Evolutionary conservation across 2,113 vertebrate species (phyloP).

Genomic region (Myiozetetes cayanensis): DNA sequence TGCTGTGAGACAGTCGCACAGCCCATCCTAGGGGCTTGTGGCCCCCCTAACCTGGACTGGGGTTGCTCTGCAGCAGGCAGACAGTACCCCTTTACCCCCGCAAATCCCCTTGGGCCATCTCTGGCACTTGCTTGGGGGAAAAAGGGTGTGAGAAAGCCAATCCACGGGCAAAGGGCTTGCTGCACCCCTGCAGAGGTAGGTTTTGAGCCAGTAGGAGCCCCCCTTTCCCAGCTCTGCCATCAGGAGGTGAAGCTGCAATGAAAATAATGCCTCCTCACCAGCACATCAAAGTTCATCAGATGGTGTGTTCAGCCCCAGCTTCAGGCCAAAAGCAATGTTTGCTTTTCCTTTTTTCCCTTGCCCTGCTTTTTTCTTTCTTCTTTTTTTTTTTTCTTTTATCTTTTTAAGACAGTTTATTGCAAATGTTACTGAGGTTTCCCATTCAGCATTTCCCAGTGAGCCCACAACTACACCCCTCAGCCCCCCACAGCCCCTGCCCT

Average conservation of each 20-base stretch:
- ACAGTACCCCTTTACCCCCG: neutral
- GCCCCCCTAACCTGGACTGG: neutral
- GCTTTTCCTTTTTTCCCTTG: neutral
- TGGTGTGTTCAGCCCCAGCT: neutral
- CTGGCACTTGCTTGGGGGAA: neutral
- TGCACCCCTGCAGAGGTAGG: neutral
- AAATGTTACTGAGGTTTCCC: neutral
- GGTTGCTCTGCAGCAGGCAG: neutral
- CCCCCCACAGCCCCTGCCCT: neutral
- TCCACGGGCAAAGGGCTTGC: fast-evolving
- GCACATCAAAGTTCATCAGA: slow-evolving; percentile 1
- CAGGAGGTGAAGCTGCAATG: neutral
- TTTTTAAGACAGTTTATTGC: neutral
- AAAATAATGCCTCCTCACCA: neutral
- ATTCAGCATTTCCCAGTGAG: neutral
- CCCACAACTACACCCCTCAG: neutral
- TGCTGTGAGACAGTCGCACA: neutral
- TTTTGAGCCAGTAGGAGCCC: neutral
- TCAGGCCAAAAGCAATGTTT: slow-evolving; percentile 13
- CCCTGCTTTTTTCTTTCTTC: fast-evolving
- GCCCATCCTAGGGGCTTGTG: neutral
- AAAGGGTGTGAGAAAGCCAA: neutral
- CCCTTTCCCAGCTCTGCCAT: neutral
- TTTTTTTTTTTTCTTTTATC: neutral
- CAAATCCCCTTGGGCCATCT: neutral